Evolutionary conservation across 2,113 vertebrate genomes (phyloP).

Genomic region (Thoracochromis brauschi): DNA sequence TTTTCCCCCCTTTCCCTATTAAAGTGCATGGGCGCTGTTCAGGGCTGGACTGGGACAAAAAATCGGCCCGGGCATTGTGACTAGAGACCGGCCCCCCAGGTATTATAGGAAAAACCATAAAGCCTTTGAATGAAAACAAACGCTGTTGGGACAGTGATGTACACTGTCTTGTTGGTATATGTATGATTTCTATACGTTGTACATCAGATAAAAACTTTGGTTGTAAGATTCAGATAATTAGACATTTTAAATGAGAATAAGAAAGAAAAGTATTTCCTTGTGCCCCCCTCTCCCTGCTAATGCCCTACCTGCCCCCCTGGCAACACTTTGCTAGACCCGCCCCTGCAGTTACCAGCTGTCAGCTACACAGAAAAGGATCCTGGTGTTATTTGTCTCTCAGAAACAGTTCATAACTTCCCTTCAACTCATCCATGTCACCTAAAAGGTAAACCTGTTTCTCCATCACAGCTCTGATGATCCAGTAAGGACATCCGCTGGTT

Average conservation of each 20-base stretch:
- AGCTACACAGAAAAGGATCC: accelerated
- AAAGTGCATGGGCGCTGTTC: neutral
- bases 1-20: accelerated
- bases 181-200: accelerated
- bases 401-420: too few species aligned
- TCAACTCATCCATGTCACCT: too few species aligned
- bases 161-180: accelerated
- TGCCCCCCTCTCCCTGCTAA: too few species aligned
- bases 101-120: neutral
- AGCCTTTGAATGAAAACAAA: neutral
- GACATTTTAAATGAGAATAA: too few species aligned
- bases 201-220: accelerated
- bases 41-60: neutral
- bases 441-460: too few species aligned
- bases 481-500: too few species aligned
- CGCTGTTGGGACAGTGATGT: accelerated
- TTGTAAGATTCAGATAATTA: neutral
- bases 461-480: too few species aligned
- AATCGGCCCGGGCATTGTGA: accelerated
- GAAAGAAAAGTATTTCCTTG: too few species aligned
- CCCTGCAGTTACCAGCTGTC: too few species aligned
- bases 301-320: accelerated
- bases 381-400: too few species aligned
- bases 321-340: accelerated
- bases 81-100: neutral